A percentile compares a stretch with the other conserved stretches of the same genome.
These are phyloP conservation scores for Ardeotis arabs DNA, from an alignment of 2,113 vertebrate species.

Conservation along the genomic window DNA sequence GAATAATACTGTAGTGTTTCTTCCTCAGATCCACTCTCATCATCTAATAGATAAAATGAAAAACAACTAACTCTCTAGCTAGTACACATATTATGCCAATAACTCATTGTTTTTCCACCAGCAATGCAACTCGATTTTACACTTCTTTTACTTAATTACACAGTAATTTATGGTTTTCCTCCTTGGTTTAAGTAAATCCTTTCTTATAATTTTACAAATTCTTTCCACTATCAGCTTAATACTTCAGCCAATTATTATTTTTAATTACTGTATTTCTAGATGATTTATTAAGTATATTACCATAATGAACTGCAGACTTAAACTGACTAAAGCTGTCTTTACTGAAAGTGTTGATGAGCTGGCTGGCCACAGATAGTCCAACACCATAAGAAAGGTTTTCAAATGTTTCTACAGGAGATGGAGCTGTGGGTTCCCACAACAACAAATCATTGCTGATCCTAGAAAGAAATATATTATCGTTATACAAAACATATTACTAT, in stretches of 20 bases:
- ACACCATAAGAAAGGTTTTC: slow-evolving; percentile 94
- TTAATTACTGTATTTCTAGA: neutral
- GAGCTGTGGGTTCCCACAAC: slow-evolving; percentile 96
- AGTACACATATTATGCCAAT: neutral
- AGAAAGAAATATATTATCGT: slow-evolving; percentile 41
- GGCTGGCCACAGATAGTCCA: slow-evolving; percentile 96
- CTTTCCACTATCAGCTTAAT: neutral
- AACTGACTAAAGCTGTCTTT: slow-evolving; percentile 94
- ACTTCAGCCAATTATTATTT: neutral
- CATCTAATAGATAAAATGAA: slow-evolving; percentile 77
- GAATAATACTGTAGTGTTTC: slow-evolving; percentile 89
- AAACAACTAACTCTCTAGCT: neutral
- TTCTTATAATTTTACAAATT: neutral
- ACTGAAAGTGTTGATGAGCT: slow-evolving; percentile 92
- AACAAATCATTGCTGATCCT: slow-evolving; percentile 97
- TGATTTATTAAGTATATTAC: slow-evolving; percentile 73
- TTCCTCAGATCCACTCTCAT: slow-evolving; percentile 96
- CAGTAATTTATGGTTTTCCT: neutral
- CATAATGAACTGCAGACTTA: slow-evolving; percentile 88
- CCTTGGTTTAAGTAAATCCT: neutral
- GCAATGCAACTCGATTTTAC: neutral
- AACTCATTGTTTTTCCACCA: neutral
- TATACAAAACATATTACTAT: neutral
- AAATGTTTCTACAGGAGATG: slow-evolving; percentile 95
- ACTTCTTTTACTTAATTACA: neutral